phyloP scores from a whole-genome alignment of 2,113 vertebrate species.

The Neoarius graeffei region DNA sequence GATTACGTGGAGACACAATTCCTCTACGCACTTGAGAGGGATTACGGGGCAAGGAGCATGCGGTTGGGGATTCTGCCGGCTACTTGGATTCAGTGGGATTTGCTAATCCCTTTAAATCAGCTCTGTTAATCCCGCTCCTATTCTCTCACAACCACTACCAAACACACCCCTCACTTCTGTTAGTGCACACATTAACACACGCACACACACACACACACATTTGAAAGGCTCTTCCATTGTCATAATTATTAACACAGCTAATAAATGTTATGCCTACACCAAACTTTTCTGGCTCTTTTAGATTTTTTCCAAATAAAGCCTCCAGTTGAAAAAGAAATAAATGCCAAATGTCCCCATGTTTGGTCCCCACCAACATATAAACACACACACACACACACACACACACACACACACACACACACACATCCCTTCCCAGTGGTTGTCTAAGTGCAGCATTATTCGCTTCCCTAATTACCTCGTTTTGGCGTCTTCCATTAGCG shows the following conservation, averaged over 20 bases:
- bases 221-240: background rate
- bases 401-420: slow-evolving; percentile 18
- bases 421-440: slow-evolving; percentile 31
- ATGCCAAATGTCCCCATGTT: background rate
- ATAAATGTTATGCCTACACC: background rate
- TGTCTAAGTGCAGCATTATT: slow-evolving; percentile 53
- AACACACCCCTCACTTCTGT: slow-evolving; percentile 12
- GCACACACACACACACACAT: background rate
- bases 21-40: slow-evolving; percentile 66
- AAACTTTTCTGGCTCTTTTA: background rate
- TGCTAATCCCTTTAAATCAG: slow-evolving; percentile 73
- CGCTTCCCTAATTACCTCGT: slow-evolving; percentile 50
- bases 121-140: slow-evolving; percentile 66
- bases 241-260: background rate
- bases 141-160: slow-evolving; percentile 58
- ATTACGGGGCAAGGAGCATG: slow-evolving; percentile 59
- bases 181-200: background rate
- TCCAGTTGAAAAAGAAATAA: background rate
- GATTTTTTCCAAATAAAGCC: background rate
- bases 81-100: slow-evolving; percentile 60
- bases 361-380: background rate
- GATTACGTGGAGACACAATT: slow-evolving; percentile 63
- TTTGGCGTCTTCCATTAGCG: slow-evolving; percentile 53
- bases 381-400: slow-evolving; percentile 26
- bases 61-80: slow-evolving; percentile 60